Base-by-base conservation (phyloP, 2,888 invertebrate species). In the Nemurella pictetii region DNA sequence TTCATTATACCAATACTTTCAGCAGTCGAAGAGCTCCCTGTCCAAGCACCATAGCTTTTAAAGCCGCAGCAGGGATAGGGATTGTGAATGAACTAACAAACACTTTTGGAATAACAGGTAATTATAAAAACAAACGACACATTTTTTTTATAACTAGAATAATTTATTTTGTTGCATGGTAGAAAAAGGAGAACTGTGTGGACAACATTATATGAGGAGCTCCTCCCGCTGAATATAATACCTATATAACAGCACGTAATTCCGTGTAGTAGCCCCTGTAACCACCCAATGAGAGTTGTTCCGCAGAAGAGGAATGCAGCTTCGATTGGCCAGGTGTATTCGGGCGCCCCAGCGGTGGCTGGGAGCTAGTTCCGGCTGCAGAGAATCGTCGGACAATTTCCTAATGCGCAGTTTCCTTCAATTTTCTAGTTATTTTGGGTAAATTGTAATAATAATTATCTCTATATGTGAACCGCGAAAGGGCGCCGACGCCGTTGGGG, bases 151-250 rank as follows among this genome's bases (percentile, higher is more conserved):
- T 88, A 88, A 88, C 88, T 88, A 88, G 88, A 88, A 88, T 88
- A 88, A 88, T 88, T 88, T 88, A 88, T 87, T 86, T 85, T 84
- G 84, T 86, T 85, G 84, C 88, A 88, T 88, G 88, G 88, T 88
- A 88, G 88, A 88, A 88, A 88, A 88, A 86, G 87, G 87, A 87
- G 87, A 87, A 87, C 86, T 86, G 86, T 84, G 86, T 86, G 86
- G 86, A 87, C 85, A 85, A 85, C 83, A 83, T 83, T 83, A 55
- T 55, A 55, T 12, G 55, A 55, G 55, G 55, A 55, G 55, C 55
- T 55, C 55, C 55, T 55, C 55, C 55, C 55, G 55, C 55, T 55
- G 55, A 55, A 55, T 55, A 55, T 55, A 55, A 55, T 55, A 55
- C 55, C 55, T 55, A 55, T 55, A 55, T 55, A 55, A 55, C 55